Base-by-base conservation (phyloP, 2,888 invertebrate genomes). In the Andrena trimmerana region DNA sequence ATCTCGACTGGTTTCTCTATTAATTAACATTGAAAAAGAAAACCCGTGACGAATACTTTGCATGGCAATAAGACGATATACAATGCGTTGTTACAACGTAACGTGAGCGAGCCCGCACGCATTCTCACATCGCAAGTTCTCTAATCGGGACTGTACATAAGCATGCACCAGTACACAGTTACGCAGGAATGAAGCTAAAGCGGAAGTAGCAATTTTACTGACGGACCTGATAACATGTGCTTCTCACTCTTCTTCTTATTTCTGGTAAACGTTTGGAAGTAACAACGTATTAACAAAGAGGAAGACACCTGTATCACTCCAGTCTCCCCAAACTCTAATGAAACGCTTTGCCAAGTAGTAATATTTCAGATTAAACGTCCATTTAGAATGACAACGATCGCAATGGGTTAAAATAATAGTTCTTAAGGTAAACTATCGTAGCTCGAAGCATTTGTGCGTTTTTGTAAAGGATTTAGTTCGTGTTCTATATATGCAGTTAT, bases 131-230 rank as follows among this genome's bases (percentile, higher is more conserved):
- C 36, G 8, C 50, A 65, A 78, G 50, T 70, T 63, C 59, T 36
- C 59, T 33, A 60, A 69, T 69, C 72, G 66, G 48, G 54, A 67
- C 62, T 54, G 33, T 42, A 60, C 50, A 78, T 42, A 78, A 60
- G 69, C 24, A 62, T 54, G 42, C 66, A 59, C 27, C 27, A 20
- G 76, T 76, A 81, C 73, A 83, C 60, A 65, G 54, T 73, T 81
- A 66, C 62, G 50, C 36, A 84, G 81, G 42, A 91, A 90, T 88
- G 89, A 90, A 90, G 87, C 88, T 89, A 87, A 91, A 90, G 88
- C 91, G 92, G 92, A 92, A 92, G 89, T 90, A 83, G 87, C 90
- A 87, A 90, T 89, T 89, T 89, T 90, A 91, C 87, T 90, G 88
- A 88, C 89, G 86, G 87, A 89, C 86, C 90, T 88, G 88, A 90